phyloP scores from a whole-genome alignment of 1,140 invertebrate species.

The Plodia interpunctella region DNA sequence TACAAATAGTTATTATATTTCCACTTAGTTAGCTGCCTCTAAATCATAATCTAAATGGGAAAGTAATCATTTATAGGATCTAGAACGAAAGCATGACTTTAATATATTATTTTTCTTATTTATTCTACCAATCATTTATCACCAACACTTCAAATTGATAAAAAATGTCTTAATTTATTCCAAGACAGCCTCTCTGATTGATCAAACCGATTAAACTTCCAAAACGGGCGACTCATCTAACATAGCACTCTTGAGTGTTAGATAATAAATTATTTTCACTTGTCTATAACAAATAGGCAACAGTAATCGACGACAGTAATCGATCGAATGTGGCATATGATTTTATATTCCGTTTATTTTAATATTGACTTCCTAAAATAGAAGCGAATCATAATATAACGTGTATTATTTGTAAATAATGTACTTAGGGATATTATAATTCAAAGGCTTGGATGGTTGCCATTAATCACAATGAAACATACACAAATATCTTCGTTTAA shows the following conservation, averaged over 20 bases:
- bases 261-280: neutral
- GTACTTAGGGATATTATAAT: too few relatives aligned
- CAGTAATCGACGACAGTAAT: neutral
- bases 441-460: too few relatives aligned
- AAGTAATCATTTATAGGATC: too few relatives aligned
- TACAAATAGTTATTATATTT: too few relatives aligned
- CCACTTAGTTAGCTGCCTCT: too few relatives aligned
- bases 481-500: too few relatives aligned
- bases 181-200: neutral
- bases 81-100: too few relatives aligned
- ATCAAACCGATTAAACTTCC: neutral
- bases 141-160: neutral
- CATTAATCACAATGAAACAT: too few relatives aligned
- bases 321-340: conserved; percentile 2
- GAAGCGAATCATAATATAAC: neutral
- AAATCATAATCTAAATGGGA: too few relatives aligned
- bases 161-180: neutral
- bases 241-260: neutral
- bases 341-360: neutral
- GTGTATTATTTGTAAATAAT: too few relatives aligned
- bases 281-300: neutral
- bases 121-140: neutral
- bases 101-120: neutral
- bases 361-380: neutral
- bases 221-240: neutral